Base-by-base conservation (phyloP, 2,113 vertebrate genomes). In the Clarias gariepinus region DNA sequence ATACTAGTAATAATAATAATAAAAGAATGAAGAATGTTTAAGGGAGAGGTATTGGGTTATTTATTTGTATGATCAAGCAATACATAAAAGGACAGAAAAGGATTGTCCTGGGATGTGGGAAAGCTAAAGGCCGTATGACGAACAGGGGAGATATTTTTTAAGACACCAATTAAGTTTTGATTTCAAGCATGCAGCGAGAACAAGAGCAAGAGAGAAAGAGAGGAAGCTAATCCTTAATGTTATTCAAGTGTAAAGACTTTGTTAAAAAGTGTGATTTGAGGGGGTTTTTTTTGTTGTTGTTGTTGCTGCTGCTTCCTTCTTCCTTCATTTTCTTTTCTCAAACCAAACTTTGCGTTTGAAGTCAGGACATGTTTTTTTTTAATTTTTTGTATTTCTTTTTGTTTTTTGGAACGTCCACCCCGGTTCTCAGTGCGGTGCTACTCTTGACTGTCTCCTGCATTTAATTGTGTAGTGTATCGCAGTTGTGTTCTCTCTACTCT, bases 201-300 rank as follows among this genome's bases (percentile, higher is more conserved):
- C 55, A 58, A 87, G 61, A 52, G 73, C 89, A 87, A 90, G 92
- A 82, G 90, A 90, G 73, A 88, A 86, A 91, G 90, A 85, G 90
- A 90, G 57, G 86, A 89, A 91, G 90, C 89, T 91, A 92, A 93
- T 94, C 93, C 78, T 41, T 95, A 94, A 95, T 94, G 92, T 90
- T 93, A 93, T 93, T 93, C 92, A 94, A 94, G 93, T 95, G 93
- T 95, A 94, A 95, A 95, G 94, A 92, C 88, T 85, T 90, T 77
- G 77, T 33, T 80, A 80, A 80, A 85, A 95, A 95, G 94, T 58
- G n/a, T 60, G 28, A 57, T 79, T 53, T 28, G 92, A 95, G 93
- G 89, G 92, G n/a, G n/a, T 92, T 91, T 91, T 93, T 91, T 93
- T 94, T 94, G 92, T 93, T 94, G 92, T 92, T 90, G 92, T 91